Evolutionary conservation across 2,888 invertebrate species (phyloP).

Genomic region (Drosophila tripunctata): DNA sequence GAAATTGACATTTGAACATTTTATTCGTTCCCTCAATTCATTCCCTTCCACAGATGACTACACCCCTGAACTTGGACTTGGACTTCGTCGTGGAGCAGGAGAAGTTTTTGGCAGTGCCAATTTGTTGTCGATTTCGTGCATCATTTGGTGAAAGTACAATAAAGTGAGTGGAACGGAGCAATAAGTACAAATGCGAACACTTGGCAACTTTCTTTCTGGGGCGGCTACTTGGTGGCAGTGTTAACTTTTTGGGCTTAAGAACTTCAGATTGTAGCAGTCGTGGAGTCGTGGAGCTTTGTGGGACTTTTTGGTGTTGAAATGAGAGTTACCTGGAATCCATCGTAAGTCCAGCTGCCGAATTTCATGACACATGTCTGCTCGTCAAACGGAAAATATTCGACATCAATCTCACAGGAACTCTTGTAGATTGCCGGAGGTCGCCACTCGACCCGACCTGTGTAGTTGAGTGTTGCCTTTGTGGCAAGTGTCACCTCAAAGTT

Average conservation of each 20-base stretch:
- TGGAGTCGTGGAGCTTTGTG: too few species aligned
- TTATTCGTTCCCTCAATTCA: background rate
- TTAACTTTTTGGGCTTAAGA: background rate
- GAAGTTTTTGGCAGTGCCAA: conserved; percentile 14
- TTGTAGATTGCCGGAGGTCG: conserved; percentile 96
- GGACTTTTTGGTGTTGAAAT: background rate
- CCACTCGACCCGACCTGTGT: conserved; percentile 93
- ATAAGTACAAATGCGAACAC: conserved; percentile 1
- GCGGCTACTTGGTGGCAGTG: background rate
- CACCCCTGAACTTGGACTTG: background rate
- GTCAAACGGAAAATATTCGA: conserved; percentile 94
- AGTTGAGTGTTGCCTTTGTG: conserved; percentile 92
- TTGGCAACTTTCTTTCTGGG: conserved; percentile 1
- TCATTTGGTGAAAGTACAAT: conserved; percentile 20
- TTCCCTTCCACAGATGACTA: too few species aligned
- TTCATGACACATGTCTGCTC: conserved; percentile 95
- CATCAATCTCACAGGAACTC: conserved; percentile 94
- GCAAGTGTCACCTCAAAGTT: conserved; percentile 93
- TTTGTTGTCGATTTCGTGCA: conserved; percentile 31
- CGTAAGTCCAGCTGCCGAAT: conserved; percentile 93
- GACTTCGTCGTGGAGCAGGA: too few species aligned
- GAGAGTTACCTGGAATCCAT: conserved; percentile 90
- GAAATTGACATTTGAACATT: conserved; percentile 6
- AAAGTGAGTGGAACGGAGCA: conserved; percentile 14
- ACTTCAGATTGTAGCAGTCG: background rate